Percentiles rank a stretch among this genome's conserved stretches.
Conservation (phyloP, 2,888 invertebrate genomes). For the Colletes collaris region DNA sequence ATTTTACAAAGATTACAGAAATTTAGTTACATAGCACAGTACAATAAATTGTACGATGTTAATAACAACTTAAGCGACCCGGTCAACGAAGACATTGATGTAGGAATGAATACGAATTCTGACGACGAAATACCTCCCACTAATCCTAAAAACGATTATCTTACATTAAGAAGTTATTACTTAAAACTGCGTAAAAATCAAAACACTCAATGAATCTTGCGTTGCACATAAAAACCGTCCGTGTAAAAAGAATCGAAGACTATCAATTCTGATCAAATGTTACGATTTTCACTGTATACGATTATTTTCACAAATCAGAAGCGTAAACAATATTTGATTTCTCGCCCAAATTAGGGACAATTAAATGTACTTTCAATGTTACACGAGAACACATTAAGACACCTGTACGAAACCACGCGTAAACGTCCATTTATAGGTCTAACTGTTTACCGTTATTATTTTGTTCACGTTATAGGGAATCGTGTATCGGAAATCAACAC, state of each 20-base stretch:
- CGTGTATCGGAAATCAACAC: background rate
- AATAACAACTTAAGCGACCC: slow-evolving; percentile 12
- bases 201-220: too few species aligned
- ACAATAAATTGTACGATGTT: background rate
- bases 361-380: too few species aligned
- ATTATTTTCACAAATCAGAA: too few species aligned
- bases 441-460: background rate
- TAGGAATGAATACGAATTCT: slow-evolving; percentile 10
- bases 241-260: too few species aligned
- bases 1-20: slow-evolving; percentile 58
- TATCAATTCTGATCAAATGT: background rate
- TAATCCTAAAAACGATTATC: background rate
- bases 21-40: slow-evolving; percentile 46
- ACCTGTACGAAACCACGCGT: background rate
- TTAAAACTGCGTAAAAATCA: background rate
- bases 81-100: too few species aligned
- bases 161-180: slow-evolving; percentile 26
- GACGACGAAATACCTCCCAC: slow-evolving; percentile 32
- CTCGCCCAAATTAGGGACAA: background rate
- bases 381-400: background rate
- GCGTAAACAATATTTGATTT: background rate
- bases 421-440: background rate
- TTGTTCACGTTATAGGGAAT: too few species aligned
- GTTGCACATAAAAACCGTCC: too few species aligned
- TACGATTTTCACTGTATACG: too few species aligned